Base-by-base conservation (phyloP, 2,797 vertebrate genomes). In the Bucorvus abyssinicus region DNA sequence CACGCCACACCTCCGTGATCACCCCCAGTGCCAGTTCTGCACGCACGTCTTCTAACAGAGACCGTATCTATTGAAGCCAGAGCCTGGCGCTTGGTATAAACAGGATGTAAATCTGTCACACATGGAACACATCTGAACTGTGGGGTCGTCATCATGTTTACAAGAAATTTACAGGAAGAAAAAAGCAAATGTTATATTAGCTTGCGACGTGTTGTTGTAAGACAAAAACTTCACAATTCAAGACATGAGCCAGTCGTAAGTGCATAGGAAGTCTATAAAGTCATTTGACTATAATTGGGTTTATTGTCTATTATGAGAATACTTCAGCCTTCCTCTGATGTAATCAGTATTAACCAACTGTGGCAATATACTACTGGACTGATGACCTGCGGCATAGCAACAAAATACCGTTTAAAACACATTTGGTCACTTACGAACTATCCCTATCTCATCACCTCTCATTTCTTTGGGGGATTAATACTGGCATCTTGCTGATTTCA, bases 91-190 rank as follows among this genome's bases (percentile, higher is more conserved):
- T 61, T 12, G 60, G 64, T 57, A 40, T 8, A 44, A 63, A 21
- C 0, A 6, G 63, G 78, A 60, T 27, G 21, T 5, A 83, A 84
- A 83, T 67, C 88, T 22, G 36, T 44, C 85, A 61, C 94, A 95
- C 87, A 44, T 90, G 87, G 90, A 52, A 64, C 55, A 63, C 73
- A 76, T 74, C 89, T 60, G 34, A 67, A 56, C 89, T 74, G 36
- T 4, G 63, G 81, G 67, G 52, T 78, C 63, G 85, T 84, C 74
- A 29, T 61, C 59, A 34, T 73, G 81, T 87, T 96, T 87, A 84
- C 92, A 87, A 84, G 77, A 76, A 70, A 93, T 73, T 82, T 87
- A 88, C 38, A 87, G 74, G 78, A 81, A 77, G 80, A 82, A 87
- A 87, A 69, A 92, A 30, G 87, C 84, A 85, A 76, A 55, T 65